Evolutionary conservation across 2,888 invertebrate genomes (phyloP), one percentile per base, ranked within the genome.

Genomic region (Aplocera efformata): DNA sequence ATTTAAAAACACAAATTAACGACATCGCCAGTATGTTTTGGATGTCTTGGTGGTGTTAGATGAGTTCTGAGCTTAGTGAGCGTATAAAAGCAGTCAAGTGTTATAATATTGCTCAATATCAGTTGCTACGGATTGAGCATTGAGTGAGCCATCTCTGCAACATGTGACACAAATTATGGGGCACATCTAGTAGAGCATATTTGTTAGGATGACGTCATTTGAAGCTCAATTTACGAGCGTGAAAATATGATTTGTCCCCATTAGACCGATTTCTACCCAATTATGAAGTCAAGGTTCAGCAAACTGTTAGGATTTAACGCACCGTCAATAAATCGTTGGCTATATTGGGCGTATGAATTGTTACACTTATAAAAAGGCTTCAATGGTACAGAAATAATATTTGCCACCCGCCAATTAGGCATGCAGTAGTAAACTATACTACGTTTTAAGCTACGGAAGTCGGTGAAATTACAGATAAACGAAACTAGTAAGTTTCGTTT

Each of bases 201-300:
- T 53, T 47, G 52, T 47, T 39, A 34, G 17, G 30, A 43, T 48
- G 48, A 50, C 55, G 51, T 55, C 52, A 50, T 36, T 43, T 39
- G 32, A 31, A 39, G 42, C 44, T 52, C 42, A 42, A 43, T 50
- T 50, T 48, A 32, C 47, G 32, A 31, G 32, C 30, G 29, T 33
- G 32, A 43, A 49, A 37, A 53, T 48, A 42, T 44, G 43, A 50
- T 52, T 52, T 53, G 47, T 32, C 44, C 36, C 44, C 36, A 39
- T 46, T 54, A 45, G 43, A 45, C 33, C 29, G 39, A 24, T 40
- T 40, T 30, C 11, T 32, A 30, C 10, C 38, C 46, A 47, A 50
- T 48, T 46, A 50, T 29, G 28, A 37, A 27, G 36, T 30, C 37
- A 46, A 48, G 43, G 49, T 40, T 45, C 30, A 39, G 33, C 27